Evolutionary conservation across 2,888 invertebrate species (phyloP), one percentile per base, ranked within the genome.

Genomic region (Busseola fusca): DNA sequence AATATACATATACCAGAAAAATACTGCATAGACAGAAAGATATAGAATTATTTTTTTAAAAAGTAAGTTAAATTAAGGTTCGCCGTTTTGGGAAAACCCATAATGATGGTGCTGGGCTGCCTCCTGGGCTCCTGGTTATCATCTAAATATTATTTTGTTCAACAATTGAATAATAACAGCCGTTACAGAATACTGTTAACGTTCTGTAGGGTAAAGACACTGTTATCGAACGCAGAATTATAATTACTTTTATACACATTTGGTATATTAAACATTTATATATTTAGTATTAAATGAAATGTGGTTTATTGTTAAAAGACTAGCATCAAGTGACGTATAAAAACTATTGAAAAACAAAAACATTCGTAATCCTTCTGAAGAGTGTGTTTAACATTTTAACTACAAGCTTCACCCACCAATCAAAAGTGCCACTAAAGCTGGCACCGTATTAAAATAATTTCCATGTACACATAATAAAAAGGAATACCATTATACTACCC

Each of bases 161-260:
- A 80, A 83, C 80, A 81, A 80, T 85, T 83, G 78, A 81, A 85
- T 72, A 79, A 77, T 83, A 80, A 72, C 64, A 57, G 54, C 64
- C 66, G 68, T 71, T 85, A 76, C 56, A 50, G 64, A 64, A 74
- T 73, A 76, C 52, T 74, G 62, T 64, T 77, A 66, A 57, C 54
- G 45, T 74, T 27, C n/a, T 14, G 57, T 75, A 72, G 58, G 76
- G 82, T 78, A 62, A 66, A 56, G 0, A 14, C n/a, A 57, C 60
- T 57, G 70, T 82, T 80, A 18, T 62, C 14, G 30, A 60, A 16
- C 34, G 10, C 1, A 9, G 5, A 58, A 25, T 52, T 18, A 30
- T 16, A 42, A 34, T n/a, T 34, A 10, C 18, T 34, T 14, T 45
- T 30, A 6, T 25, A 16, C 0, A 2, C 25, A 27, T 18, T 45